Conservation (phyloP, 2,113 vertebrate species). For the Hepsetus odoe region DNA sequence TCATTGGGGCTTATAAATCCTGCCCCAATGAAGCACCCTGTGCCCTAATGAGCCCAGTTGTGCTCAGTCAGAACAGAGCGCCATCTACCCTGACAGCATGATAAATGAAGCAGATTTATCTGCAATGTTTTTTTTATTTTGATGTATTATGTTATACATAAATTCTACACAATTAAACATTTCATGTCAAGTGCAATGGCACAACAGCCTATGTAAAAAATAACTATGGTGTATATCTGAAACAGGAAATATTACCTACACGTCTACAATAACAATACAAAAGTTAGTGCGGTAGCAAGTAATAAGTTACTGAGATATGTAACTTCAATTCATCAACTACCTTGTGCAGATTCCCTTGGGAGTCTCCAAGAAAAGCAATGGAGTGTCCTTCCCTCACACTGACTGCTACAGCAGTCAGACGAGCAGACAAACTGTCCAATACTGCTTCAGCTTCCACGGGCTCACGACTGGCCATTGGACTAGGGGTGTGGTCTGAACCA, state of each 20-base stretch:
- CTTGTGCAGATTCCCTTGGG: slow-evolving; percentile 89
- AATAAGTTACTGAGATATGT: neutral
- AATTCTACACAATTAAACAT: too few species aligned
- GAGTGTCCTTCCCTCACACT: slow-evolving; percentile 85
- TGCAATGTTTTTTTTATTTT: too few species aligned
- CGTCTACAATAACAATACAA: neutral
- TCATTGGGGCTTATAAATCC: too few species aligned
- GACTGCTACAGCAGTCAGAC: slow-evolving; percentile 89
- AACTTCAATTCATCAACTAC: slow-evolving; percentile 65
- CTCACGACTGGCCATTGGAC: slow-evolving; percentile 90
- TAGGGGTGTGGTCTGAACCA: slow-evolving; percentile 96
- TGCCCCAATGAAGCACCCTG: too few species aligned
- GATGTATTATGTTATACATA: too few species aligned
- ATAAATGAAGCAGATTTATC: too few species aligned
- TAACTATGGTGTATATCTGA: neutral
- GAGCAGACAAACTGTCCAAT: slow-evolving; percentile 77
- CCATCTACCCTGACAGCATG: too few species aligned
- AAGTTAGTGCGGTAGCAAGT: neutral
- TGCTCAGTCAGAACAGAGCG: too few species aligned
- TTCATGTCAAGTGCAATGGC: too few species aligned
- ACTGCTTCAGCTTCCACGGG: slow-evolving; percentile 78
- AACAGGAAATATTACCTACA: neutral
- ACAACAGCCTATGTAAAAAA: neutral
- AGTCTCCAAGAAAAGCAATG: slow-evolving; percentile 92
- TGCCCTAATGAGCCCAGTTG: too few species aligned